These are phyloP conservation scores for Apostichopus japonicus DNA, from an alignment of 35 echinoderm and acorn worm species.

Conservation along the genomic window DNA sequence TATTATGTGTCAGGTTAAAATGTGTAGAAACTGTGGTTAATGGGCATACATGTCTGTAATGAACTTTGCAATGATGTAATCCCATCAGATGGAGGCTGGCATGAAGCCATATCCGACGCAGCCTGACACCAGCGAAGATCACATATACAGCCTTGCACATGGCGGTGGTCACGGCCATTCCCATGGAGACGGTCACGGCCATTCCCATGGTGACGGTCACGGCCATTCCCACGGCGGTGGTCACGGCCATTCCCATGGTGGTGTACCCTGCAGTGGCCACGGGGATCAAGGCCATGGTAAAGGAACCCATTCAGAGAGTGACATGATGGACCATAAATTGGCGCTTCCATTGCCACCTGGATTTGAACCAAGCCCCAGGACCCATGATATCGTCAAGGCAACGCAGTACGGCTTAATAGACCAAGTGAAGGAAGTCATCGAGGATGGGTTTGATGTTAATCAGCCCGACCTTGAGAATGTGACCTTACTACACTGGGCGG, in stretches of 20 bases:
- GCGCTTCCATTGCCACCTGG: neutral
- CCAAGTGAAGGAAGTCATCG: constrained; percentile 73
- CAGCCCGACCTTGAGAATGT: constrained; percentile 88
- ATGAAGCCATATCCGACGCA: constrained; percentile 47
- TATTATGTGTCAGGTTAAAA: no score
- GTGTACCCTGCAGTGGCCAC: neutral
- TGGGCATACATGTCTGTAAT: no score
- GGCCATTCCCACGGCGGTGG: neutral
- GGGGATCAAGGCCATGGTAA: constrained; percentile 23
- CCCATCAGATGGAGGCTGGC: neutral
- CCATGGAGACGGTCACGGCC: neutral
- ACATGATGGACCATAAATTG: neutral
- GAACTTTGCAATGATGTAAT: neutral
- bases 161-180: neutral
- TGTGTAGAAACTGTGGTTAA: no score
- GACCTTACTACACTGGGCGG: constrained; percentile 88
- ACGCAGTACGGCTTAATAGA: constrained; percentile 89
- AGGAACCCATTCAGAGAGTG: constrained; percentile 10
- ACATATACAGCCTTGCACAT: neutral
- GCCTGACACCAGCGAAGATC: constrained; percentile 7
- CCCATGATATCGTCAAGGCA: constrained; percentile 84
- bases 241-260: constrained; percentile 24
- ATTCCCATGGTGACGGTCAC: neutral
- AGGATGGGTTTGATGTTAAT: constrained; percentile 83
- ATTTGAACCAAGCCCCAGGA: constrained; percentile 53